Evolutionary conservation across 2,113 vertebrate species (phyloP).

Genomic region (Triplophysa tibetana): DNA sequence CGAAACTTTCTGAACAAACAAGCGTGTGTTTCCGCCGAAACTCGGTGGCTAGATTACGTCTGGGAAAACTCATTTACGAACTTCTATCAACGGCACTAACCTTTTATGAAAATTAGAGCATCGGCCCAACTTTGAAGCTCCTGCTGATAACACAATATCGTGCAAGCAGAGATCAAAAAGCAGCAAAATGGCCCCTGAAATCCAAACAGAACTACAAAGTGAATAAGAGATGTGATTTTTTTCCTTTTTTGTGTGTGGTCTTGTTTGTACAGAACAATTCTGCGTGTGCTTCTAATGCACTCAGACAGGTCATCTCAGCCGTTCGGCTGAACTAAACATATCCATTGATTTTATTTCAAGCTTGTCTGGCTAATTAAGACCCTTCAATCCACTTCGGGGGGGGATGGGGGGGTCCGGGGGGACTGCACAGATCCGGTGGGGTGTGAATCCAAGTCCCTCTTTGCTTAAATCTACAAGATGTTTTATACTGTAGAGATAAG

Average conservation of each 20-base stretch:
- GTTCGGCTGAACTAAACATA: neutral
- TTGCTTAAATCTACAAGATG: no score
- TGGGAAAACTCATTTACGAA: constrained; percentile 31
- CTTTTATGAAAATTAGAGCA: constrained; percentile 44
- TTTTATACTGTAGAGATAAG: no score
- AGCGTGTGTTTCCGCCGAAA: neutral
- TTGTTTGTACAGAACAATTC: constrained; percentile 27
- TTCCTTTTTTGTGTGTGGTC: neutral
- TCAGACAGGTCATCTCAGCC: constrained; percentile 26
- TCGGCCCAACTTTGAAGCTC: constrained; percentile 32
- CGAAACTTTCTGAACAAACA: neutral
- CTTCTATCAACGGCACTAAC: constrained; percentile 38
- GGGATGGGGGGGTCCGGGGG: neutral
- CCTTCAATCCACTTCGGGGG: neutral
- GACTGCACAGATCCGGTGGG: neutral
- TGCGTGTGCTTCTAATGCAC: constrained; percentile 28
- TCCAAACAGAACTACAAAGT: constrained; percentile 38
- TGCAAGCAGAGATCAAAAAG: constrained; percentile 29
- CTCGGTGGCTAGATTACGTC: neutral
- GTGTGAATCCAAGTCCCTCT: no score
- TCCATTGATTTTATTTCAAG: constrained; percentile 36
- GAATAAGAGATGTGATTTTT: constrained; percentile 11
- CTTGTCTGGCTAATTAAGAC: constrained; percentile 24
- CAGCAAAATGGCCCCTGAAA: constrained; percentile 34
- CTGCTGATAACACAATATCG: constrained; percentile 32